phyloP scores from a whole-genome alignment of 2,113 vertebrate genomes.

The Pollachius pollachius region DNA sequence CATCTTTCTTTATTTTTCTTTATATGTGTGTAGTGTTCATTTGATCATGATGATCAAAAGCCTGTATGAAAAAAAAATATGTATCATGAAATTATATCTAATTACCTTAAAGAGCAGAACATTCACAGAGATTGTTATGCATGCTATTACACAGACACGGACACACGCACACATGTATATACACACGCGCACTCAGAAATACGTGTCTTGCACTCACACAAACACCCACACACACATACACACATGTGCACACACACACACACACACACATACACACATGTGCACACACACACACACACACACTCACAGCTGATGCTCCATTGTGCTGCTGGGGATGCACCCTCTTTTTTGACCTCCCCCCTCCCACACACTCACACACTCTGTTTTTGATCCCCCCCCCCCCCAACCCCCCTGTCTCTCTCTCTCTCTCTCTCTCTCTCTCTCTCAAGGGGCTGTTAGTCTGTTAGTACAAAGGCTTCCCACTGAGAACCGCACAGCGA shows the following conservation, averaged over 20 bases:
- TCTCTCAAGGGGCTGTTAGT: constrained; percentile 48
- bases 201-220: constrained; percentile 13
- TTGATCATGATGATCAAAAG: no score
- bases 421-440: not conserved
- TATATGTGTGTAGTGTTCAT: no score
- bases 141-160: not conserved
- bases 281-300: constrained; percentile 4
- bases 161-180: not conserved
- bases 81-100: not conserved
- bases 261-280: constrained; percentile 2
- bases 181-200: constrained; percentile 4
- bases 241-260: not conserved
- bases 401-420: no score
- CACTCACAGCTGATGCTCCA: constrained; percentile 22
- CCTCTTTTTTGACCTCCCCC: not conserved
- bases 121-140: not conserved
- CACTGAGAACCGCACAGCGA: constrained; percentile 55
- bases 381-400: no score
- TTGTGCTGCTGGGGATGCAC: constrained; percentile 31
- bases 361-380: constrained; percentile 9
- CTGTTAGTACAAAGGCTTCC: constrained; percentile 45
- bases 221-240: constrained; percentile 3
- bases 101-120: no score
- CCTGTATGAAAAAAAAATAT: not conserved
- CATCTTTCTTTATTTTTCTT: no score